Conservation (phyloP, 2,113 vertebrate species). For the Cheilinus undulatus region DNA sequence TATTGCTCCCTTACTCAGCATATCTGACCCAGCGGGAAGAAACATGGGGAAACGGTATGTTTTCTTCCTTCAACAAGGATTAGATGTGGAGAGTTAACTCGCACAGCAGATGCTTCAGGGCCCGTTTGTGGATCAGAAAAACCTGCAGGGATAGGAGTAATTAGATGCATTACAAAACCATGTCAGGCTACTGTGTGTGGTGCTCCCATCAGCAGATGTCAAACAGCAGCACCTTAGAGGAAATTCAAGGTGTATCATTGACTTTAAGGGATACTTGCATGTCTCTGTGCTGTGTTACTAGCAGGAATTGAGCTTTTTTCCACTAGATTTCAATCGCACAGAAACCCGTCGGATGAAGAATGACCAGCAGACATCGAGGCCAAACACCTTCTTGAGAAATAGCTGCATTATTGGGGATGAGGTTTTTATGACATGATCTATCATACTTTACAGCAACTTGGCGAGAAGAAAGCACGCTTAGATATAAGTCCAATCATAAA, state of each 20-base stretch:
- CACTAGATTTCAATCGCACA: conserved; percentile 55
- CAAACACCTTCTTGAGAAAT: conserved; percentile 63
- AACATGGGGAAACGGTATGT: conserved; percentile 48
- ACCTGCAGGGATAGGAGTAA: conserved; percentile 39
- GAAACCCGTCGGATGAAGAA: conserved; percentile 37
- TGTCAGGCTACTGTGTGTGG: conserved; percentile 36
- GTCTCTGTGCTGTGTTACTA: conserved; percentile 25
- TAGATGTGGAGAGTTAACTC: conserved; percentile 60
- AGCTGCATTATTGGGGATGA: conserved; percentile 35
- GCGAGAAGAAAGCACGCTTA: conserved; percentile 32
- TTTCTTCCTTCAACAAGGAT: conserved; percentile 64
- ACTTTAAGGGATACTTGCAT: conserved; percentile 32
- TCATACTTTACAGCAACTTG: conserved; percentile 58
- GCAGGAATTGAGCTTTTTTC: conserved; percentile 12
- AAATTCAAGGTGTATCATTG: conserved; percentile 24
- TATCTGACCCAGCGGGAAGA: conserved; percentile 64
- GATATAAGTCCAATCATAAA: conserved; percentile 59
- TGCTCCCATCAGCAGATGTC: conserved; percentile 23
- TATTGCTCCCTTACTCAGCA: conserved; percentile 60
- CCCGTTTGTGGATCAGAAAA: conserved; percentile 27
- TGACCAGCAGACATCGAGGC: conserved; percentile 38
- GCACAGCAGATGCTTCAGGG: conserved; percentile 72
- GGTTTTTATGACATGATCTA: conserved; percentile 62
- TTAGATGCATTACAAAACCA: conserved; percentile 56
- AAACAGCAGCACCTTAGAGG: conserved; percentile 11